Conservation (phyloP, 2,888 invertebrate genomes). For the Amiota mariae region DNA sequence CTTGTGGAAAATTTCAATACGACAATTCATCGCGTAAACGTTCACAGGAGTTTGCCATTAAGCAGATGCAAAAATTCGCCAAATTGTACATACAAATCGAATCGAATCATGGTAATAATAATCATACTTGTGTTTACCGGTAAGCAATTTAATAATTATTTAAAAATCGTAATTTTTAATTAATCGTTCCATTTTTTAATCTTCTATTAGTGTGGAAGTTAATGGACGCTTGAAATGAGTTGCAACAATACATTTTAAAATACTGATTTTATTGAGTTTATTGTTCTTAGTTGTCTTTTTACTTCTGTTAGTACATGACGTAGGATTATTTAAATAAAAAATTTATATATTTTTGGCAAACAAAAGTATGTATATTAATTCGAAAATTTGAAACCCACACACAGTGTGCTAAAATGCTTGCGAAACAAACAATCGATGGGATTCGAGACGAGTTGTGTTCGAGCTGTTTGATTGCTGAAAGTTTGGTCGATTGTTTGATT, state of each 20-base stretch:
- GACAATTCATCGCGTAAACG: conserved; percentile 46
- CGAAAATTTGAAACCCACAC: too few species aligned
- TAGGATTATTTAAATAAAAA: neutral
- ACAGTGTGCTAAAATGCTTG: too few species aligned
- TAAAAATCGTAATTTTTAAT: neutral
- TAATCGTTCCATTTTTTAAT: neutral
- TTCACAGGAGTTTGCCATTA: conserved; percentile 48
- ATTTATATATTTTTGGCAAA: neutral
- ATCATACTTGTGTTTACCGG: conserved; percentile 65
- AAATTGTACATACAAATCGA: conserved; percentile 51
- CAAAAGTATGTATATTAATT: too few species aligned
- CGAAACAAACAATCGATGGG: too few species aligned
- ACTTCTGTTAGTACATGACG: neutral
- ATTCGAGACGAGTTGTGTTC: too few species aligned
- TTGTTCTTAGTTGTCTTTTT: neutral
- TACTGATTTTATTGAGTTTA: neutral
- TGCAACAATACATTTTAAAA: neutral
- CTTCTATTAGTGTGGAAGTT: neutral
- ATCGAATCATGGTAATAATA: conserved; percentile 61
- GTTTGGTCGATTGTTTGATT: too few species aligned
- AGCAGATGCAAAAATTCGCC: conserved; percentile 34
- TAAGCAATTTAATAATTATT: conserved; percentile 37
- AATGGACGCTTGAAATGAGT: neutral
- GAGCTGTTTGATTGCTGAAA: too few species aligned
- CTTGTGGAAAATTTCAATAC: conserved; percentile 54